phyloP scores from a whole-genome alignment of 2,888 invertebrate genomes.

The Teleogryllus oceanicus region DNA sequence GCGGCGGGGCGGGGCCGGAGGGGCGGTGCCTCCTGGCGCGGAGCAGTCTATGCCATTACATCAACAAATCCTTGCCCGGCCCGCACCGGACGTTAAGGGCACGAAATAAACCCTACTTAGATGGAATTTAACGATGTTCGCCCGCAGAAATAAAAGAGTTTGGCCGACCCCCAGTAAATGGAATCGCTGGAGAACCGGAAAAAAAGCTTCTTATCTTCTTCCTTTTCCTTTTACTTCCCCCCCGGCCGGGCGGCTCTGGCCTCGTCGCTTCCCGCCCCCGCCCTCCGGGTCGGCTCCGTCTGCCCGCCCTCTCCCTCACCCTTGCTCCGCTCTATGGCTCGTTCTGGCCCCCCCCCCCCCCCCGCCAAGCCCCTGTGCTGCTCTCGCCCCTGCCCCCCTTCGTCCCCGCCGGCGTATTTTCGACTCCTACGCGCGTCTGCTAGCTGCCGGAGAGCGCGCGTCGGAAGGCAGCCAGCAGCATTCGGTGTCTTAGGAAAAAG shows the following conservation, averaged over 20 bases:
- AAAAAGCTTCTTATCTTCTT: slow-evolving; percentile 36
- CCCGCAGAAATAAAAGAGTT: slow-evolving; percentile 37
- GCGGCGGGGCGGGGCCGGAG: not conserved
- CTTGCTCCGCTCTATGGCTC: not conserved
- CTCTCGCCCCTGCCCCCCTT: not conserved
- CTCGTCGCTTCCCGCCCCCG: not conserved
- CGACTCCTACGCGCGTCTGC: slow-evolving; percentile 23
- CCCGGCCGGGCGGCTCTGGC: not conserved
- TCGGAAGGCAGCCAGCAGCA: too few relatives aligned
- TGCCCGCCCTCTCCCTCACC: not conserved
- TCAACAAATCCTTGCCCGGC: slow-evolving; percentile 37
- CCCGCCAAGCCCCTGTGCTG: not conserved
- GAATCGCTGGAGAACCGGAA: slow-evolving; percentile 37
- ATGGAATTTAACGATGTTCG: slow-evolving; percentile 38
- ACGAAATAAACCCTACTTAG: slow-evolving; percentile 39
- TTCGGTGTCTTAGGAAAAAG: too few relatives aligned
- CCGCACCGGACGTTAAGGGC: slow-evolving; percentile 35
- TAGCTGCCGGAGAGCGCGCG: not conserved
- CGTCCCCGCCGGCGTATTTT: slow-evolving; percentile 12
- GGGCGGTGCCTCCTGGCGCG: not conserved
- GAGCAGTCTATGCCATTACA: slow-evolving; percentile 36
- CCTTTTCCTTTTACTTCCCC: slow-evolving; percentile 26
- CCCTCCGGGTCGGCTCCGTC: not conserved
- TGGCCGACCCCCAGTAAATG: slow-evolving; percentile 35
- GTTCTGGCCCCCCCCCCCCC: not conserved